These are phyloP conservation scores for Chelmon rostratus DNA, from an alignment of 2,797 vertebrate genomes.

Conservation along the genomic window DNA sequence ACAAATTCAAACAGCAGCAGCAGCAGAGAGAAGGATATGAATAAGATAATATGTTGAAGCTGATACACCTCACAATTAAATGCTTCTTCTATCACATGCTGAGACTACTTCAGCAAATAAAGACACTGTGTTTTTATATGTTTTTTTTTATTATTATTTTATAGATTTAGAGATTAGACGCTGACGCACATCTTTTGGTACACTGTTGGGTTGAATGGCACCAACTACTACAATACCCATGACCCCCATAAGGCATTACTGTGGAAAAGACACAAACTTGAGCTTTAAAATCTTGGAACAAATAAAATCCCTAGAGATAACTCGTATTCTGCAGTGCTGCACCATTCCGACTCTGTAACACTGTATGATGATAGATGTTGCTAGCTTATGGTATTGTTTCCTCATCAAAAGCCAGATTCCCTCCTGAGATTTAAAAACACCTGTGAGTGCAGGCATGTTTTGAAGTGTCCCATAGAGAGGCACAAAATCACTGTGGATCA, in stretches of 20 bases:
- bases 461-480: not conserved
- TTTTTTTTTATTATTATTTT: no score
- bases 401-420: not conserved
- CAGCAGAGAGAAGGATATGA: conserved; percentile 12
- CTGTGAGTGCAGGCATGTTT: not conserved
- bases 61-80: conserved; percentile 10
- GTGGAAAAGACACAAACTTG: not conserved
- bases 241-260: not conserved
- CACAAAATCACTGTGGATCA: not conserved
- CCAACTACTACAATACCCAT: not conserved
- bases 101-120: conserved; percentile 3
- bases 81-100: not conserved
- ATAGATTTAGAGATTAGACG: conserved; percentile 3
- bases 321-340: not conserved
- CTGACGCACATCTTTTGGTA: conserved; percentile 3
- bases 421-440: not conserved
- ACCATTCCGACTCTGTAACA: not conserved
- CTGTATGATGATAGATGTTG: not conserved
- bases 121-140: not conserved
- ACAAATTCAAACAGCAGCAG: conserved; percentile 36
- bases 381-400: not conserved
- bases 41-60: conserved; percentile 24
- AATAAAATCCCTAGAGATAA: not conserved
- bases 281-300: no score
- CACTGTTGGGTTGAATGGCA: not conserved